phyloP scores from a whole-genome alignment of 2,113 vertebrate species.

The Pterocles gutturalis region DNA sequence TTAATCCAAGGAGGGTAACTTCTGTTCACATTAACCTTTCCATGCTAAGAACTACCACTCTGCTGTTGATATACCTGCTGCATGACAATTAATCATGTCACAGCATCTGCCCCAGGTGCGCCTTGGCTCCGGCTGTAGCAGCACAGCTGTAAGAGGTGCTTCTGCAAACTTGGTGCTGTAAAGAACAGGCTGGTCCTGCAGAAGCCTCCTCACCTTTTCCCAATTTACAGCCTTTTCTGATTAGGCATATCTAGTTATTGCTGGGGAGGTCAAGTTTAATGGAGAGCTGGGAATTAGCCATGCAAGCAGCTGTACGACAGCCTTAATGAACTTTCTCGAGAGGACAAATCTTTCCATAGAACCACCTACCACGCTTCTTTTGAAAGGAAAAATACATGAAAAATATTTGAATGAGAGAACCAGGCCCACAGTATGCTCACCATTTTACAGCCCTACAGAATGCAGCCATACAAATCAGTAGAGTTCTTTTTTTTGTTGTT shows the following conservation, averaged over 20 bases:
- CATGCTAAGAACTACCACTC: background rate
- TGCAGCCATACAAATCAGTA: background rate
- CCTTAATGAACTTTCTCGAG: background rate
- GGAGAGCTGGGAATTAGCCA: background rate
- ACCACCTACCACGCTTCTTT: background rate
- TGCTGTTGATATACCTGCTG: too few relatives aligned
- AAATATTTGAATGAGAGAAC: background rate
- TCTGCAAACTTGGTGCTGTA: background rate
- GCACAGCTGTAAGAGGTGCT: accelerated
- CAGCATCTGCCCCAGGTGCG: accelerated
- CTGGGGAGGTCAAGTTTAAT: background rate
- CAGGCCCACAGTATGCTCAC: too few relatives aligned
- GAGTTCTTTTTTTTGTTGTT: background rate
- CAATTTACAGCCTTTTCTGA: background rate
- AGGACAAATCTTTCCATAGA: background rate
- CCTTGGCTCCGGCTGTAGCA: accelerated
- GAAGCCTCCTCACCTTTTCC: background rate
- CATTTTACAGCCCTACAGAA: background rate
- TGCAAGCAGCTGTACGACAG: background rate
- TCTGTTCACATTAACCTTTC: background rate
- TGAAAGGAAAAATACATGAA: background rate
- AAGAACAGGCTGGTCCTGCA: background rate
- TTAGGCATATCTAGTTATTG: background rate
- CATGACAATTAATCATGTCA: accelerated
- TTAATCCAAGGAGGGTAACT: background rate